Percentiles rank a stretch among this genome's conserved stretches.
phyloP scores from a whole-genome alignment of 2,113 vertebrate species.

The Gasterosteus nipponicus region DNA sequence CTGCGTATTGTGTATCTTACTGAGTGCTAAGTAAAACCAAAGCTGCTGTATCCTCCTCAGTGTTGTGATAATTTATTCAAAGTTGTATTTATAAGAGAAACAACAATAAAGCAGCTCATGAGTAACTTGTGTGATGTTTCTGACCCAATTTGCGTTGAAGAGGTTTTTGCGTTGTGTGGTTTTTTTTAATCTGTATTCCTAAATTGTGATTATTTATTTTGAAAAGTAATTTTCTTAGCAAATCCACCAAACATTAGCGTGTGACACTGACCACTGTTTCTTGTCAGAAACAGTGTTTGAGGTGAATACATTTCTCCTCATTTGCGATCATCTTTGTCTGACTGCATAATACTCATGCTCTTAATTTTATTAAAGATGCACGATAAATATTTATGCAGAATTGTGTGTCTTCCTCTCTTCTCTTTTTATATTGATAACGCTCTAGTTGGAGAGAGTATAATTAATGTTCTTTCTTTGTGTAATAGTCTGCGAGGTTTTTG shows the following conservation, averaged over 20 bases:
- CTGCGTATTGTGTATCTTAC: conserved; percentile 13
- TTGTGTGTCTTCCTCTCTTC: neutral
- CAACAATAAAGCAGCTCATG: conserved; percentile 71
- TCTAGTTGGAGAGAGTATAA: neutral
- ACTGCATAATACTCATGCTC: neutral
- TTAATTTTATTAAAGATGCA: neutral
- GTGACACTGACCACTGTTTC: neutral
- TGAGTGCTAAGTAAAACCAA: conserved; percentile 40
- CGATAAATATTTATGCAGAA: conserved; percentile 1
- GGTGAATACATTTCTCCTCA: neutral
- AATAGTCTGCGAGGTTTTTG: neutral
- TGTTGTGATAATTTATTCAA: conserved; percentile 68
- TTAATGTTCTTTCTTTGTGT: neutral
- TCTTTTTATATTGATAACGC: neutral
- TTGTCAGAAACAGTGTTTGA: neutral
- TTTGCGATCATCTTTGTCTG: neutral
- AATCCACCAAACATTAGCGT: neutral
- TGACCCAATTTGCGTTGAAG: neutral
- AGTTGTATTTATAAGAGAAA: conserved; percentile 61
- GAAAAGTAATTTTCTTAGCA: conserved; percentile 7
- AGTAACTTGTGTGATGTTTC: conserved; percentile 23
- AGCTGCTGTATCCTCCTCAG: conserved; percentile 57
- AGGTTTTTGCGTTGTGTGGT: too few relatives aligned
- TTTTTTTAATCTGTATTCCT: neutral
- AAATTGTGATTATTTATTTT: conserved; percentile 23